A percentile compares a stretch with the other conserved stretches of the same genome.
Conservation (phyloP, 2,888 invertebrate genomes). For the Cephonodes hylas region DNA sequence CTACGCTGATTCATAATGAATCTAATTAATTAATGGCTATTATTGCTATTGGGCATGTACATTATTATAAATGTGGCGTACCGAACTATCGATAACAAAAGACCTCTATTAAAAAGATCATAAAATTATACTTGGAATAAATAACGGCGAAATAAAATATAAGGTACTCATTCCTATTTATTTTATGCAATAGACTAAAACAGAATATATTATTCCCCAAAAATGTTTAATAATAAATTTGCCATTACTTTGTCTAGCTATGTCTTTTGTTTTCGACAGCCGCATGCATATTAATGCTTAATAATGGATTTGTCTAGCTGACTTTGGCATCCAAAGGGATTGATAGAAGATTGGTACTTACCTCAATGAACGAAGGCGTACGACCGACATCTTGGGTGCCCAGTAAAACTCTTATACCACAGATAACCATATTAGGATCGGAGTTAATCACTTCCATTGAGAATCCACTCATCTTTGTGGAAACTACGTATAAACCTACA, state of each 20-base stretch:
- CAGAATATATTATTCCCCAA: too few relatives aligned
- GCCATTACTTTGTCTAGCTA: too few relatives aligned
- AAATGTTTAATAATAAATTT: too few relatives aligned
- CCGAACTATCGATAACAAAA: not conserved
- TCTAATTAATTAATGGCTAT: too few relatives aligned
- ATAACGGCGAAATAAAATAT: not conserved
- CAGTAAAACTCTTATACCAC: constrained; percentile 91
- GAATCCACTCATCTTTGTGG: constrained; percentile 94
- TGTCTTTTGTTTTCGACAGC: not conserved
- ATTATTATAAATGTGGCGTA: too few relatives aligned
- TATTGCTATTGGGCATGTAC: too few relatives aligned
- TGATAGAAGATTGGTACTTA: constrained; percentile 34
- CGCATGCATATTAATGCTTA: not conserved
- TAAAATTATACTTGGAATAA: not conserved
- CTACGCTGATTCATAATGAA: too few relatives aligned
- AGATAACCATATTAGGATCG: constrained; percentile 93
- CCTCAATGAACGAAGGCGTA: constrained; percentile 89
- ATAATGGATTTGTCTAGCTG: not conserved
- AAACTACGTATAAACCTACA: constrained; percentile 94
- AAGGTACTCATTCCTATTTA: too few relatives aligned
- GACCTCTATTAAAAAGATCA: not conserved
- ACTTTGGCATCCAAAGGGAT: not conserved
- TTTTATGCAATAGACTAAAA: too few relatives aligned
- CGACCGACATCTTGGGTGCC: constrained; percentile 91
- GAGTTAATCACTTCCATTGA: constrained; percentile 92